phyloP scores from a whole-genome alignment of 2,113 vertebrate genomes.

The Rynchops niger region DNA sequence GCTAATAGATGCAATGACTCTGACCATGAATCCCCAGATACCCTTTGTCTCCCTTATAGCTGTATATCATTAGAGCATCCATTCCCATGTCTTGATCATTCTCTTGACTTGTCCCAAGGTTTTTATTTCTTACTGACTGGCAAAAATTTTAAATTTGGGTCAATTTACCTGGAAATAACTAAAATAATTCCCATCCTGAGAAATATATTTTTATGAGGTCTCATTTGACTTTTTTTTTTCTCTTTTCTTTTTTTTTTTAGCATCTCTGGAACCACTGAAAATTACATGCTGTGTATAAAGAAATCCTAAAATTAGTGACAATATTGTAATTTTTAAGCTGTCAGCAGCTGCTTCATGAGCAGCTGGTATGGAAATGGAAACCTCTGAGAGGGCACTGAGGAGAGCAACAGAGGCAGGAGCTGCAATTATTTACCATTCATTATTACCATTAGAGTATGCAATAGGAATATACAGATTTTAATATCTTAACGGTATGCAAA shows the following conservation, averaged over 20 bases:
- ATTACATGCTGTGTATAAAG: neutral
- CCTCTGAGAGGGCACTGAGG: neutral
- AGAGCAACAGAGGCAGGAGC: neutral
- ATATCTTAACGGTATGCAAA: neutral
- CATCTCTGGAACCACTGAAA: neutral
- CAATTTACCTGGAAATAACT: neutral
- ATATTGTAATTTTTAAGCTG: neutral
- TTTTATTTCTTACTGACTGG: neutral
- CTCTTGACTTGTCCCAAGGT: neutral
- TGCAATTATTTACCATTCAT: neutral
- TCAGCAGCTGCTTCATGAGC: neutral
- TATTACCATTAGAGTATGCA: neutral
- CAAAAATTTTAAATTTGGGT: neutral
- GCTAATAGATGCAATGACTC: neutral
- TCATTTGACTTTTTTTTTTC: neutral
- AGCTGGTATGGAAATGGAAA: neutral
- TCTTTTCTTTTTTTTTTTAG: no score
- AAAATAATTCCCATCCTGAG: neutral
- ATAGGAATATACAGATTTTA: neutral
- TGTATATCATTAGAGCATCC: neutral
- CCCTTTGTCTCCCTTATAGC: neutral
- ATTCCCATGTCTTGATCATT: neutral
- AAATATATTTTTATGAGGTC: neutral
- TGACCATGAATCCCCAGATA: neutral
- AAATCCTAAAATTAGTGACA: neutral